Conservation (phyloP, 2,888 invertebrate species). For the Eugnorisma glareosa region DNA sequence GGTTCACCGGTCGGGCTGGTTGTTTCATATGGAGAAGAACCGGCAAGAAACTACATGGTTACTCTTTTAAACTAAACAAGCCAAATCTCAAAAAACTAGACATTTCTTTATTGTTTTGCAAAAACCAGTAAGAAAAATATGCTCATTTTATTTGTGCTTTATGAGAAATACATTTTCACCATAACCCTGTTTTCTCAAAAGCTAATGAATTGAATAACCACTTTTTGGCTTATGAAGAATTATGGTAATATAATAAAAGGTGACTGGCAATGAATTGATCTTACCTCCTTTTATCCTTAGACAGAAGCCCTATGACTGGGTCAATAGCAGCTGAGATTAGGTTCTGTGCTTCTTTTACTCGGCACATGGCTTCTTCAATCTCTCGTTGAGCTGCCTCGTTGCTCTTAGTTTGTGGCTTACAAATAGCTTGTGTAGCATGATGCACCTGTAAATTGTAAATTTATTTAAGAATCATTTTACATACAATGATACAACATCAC, state of each 20-base stretch:
- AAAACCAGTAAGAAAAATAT: neutral
- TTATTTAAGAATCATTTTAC: neutral
- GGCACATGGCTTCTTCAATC: constrained; percentile 99
- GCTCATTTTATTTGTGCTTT: neutral
- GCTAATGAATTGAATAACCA: neutral
- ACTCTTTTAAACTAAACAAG: neutral
- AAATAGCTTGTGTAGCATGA: constrained; percentile 97
- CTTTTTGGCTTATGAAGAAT: neutral
- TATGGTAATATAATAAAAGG: neutral
- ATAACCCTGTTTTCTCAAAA: neutral
- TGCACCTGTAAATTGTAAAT: constrained; percentile 90
- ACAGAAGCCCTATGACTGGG: constrained; percentile 96
- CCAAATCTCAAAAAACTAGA: neutral
- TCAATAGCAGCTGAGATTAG: constrained; percentile 98
- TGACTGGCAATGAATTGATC: neutral
- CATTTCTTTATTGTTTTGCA: neutral
- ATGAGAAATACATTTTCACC: neutral
- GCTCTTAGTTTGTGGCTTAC: constrained; percentile 98
- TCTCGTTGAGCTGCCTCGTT: constrained; percentile 98
- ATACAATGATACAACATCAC: too few relatives aligned
- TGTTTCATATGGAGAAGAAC: too few relatives aligned
- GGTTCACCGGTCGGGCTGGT: too few relatives aligned
- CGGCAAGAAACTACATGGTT: too few relatives aligned
- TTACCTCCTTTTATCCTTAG: constrained; percentile 95
- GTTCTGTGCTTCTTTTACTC: constrained; percentile 98